Evolutionary conservation across 2,797 vertebrate species (phyloP).

Genomic region (Onychomys arenicola): DNA sequence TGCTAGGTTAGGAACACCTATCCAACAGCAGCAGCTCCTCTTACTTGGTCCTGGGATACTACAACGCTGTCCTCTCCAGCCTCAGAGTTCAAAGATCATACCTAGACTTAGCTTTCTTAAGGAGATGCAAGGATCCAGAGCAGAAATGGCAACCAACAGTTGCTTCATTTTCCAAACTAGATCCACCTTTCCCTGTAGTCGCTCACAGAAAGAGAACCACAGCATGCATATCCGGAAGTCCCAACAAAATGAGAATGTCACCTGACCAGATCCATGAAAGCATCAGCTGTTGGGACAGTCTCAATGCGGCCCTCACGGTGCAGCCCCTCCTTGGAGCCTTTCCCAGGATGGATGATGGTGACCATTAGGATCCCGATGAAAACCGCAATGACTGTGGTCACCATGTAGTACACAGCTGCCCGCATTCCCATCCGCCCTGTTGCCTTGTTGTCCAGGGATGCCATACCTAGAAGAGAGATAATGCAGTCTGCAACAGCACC

Average conservation of each 20-base stretch:
- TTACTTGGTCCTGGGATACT: neutral
- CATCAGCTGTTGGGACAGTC: constrained; percentile 94
- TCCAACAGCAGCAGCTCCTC: neutral
- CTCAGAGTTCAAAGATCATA: neutral
- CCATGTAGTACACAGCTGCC: constrained; percentile 96
- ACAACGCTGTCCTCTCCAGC: neutral
- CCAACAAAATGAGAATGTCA: constrained; percentile 78
- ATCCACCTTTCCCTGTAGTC: neutral
- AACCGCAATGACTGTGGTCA: constrained; percentile 96
- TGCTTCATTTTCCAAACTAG: neutral
- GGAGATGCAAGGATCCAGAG: neutral
- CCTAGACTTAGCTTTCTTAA: neutral
- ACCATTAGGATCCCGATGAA: constrained; percentile 97
- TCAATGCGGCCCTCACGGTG: constrained; percentile 91
- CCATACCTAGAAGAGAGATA: constrained; percentile 91
- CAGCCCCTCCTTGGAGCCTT: constrained; percentile 93
- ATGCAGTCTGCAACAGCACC: neutral
- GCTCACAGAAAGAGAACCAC: neutral
- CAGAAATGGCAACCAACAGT: neutral
- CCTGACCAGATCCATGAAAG: constrained; percentile 97
- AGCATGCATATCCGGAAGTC: neutral
- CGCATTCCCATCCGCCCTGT: constrained; percentile 96
- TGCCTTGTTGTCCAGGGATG: constrained; percentile 95
- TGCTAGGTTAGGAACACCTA: neutral
- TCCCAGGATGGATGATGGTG: constrained; percentile 95